Conservation (phyloP, 2,797 vertebrate species). For the Eleutherodactylus coqui region DNA sequence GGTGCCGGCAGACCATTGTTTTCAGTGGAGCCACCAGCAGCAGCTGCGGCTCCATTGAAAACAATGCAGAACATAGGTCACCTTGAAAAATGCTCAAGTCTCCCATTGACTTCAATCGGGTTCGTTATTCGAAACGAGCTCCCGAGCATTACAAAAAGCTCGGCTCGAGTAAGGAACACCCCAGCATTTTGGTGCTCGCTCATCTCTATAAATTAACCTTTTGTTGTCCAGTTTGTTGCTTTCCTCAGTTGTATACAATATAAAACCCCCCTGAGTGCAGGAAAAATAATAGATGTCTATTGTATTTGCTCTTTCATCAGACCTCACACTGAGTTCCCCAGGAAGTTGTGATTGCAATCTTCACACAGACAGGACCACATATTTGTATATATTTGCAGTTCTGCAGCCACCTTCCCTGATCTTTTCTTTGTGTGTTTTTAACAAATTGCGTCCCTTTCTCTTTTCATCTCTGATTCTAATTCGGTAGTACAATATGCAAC, state of each 20-base stretch:
- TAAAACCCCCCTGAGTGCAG: not conserved
- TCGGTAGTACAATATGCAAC: not conserved
- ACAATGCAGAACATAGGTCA: no score
- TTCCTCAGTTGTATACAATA: not conserved
- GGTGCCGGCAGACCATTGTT: no score
- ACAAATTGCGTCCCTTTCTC: not conserved
- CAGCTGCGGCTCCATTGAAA: no score
- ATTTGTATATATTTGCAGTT: not conserved
- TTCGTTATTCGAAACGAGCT: no score
- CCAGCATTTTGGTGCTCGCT: no score
- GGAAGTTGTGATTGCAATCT: conserved; percentile 33
- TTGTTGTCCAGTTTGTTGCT: not conserved
- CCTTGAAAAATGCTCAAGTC: no score
- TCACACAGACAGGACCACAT: not conserved
- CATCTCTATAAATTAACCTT: not conserved
- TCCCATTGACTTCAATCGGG: no score
- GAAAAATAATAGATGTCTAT: not conserved
- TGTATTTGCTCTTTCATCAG: conserved; percentile 13
- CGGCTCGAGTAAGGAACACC: no score
- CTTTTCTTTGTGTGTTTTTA: not conserved
- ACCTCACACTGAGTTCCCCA: conserved; percentile 16
- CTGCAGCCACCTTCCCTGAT: no score
- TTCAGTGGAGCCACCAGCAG: no score
- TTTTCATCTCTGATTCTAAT: not conserved
- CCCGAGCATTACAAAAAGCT: no score